Percentiles rank a stretch among this genome's conserved stretches.
These are phyloP conservation scores for Sphenopsis melanotis DNA, from an alignment of 2,797 vertebrate species.

Conservation along the genomic window DNA sequence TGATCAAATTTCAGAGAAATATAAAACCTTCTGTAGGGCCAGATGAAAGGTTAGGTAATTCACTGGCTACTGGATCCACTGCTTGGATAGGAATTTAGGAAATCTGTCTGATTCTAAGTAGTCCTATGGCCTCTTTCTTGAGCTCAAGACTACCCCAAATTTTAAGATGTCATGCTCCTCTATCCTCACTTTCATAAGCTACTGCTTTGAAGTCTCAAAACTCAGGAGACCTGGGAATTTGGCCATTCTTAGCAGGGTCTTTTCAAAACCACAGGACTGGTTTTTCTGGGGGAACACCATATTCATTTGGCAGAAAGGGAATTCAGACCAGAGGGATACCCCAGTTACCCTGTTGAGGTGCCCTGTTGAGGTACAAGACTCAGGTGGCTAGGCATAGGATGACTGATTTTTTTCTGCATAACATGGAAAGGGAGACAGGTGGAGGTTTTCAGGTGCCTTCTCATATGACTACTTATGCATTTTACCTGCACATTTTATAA, in stretches of 20 bases:
- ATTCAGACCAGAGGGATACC: background rate
- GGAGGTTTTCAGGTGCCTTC: background rate
- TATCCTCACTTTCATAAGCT: background rate
- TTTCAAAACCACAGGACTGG: background rate
- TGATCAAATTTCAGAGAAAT: background rate
- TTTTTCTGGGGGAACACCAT: background rate
- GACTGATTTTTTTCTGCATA: background rate
- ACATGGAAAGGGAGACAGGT: background rate
- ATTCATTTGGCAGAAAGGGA: background rate
- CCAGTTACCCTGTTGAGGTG: background rate
- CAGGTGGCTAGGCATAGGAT: background rate
- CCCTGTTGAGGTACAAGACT: background rate
- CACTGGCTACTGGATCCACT: background rate
- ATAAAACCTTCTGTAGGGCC: background rate
- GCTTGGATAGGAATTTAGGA: background rate
- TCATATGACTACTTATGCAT: background rate
- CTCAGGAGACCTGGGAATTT: background rate
- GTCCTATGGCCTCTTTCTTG: background rate
- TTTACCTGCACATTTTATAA: background rate
- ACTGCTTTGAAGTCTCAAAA: background rate
- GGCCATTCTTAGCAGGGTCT: background rate
- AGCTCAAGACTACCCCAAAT: background rate
- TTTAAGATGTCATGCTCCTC: background rate
- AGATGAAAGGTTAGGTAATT: background rate
- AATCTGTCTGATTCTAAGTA: background rate